A percentile compares a stretch with the other conserved stretches of the same genome.
phyloP scores from a whole-genome alignment of 2,797 vertebrate species.

The Scleropages formosus region DNA sequence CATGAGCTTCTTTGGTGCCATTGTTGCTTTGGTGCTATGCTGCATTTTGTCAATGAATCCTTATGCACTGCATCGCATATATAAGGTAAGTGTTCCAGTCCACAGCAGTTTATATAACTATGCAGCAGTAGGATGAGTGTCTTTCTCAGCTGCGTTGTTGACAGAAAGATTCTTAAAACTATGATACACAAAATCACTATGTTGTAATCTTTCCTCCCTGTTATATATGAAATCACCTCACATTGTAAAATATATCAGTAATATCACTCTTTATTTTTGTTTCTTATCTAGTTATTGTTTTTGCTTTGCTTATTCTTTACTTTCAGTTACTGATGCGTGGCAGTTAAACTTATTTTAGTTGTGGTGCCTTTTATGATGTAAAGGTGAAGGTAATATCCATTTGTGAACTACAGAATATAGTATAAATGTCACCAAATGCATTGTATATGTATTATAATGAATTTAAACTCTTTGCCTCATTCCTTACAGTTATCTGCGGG shows the following conservation, averaged over 20 bases:
- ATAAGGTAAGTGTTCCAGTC: constrained; percentile 33
- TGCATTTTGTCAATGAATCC: rapidly evolving
- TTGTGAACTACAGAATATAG: neutral
- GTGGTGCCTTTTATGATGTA: neutral
- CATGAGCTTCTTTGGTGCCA: constrained; percentile 59
- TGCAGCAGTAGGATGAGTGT: too few species aligned
- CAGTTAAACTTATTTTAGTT: neutral
- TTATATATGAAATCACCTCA: too few species aligned
- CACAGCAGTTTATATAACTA: too few species aligned
- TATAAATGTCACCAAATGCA: neutral
- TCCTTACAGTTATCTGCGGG: constrained; percentile 16
- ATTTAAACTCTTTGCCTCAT: neutral
- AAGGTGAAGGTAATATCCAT: neutral
- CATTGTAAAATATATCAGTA: too few species aligned
- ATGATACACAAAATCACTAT: too few species aligned
- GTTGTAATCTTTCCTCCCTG: too few species aligned
- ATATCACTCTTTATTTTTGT: too few species aligned
- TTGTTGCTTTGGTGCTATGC: constrained; percentile 9
- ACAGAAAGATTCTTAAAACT: too few species aligned
- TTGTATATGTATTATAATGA: neutral
- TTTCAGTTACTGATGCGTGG: too few species aligned
- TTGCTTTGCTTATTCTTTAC: too few species aligned
- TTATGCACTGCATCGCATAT: neutral
- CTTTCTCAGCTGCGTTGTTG: too few species aligned
- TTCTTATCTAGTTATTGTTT: too few species aligned